phyloP scores from a whole-genome alignment of 2,113 vertebrate genomes.

The Bucco capensis region DNA sequence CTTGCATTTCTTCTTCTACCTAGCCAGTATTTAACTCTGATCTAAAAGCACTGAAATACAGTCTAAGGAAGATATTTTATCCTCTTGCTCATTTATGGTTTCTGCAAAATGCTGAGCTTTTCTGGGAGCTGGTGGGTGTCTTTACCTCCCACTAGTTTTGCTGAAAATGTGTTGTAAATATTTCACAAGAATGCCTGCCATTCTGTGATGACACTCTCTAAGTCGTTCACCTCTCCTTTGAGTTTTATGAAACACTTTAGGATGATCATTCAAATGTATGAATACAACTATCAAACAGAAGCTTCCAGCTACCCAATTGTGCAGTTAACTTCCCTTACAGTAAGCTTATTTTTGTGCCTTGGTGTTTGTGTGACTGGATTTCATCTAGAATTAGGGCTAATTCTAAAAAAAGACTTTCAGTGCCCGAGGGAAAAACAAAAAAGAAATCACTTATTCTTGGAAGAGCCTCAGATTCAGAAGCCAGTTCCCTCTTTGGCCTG shows the following conservation, averaged over 20 bases:
- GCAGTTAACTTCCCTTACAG: not conserved
- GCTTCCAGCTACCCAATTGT: not conserved
- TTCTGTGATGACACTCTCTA: not conserved
- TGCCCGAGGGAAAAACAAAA: not conserved
- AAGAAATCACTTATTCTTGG: not conserved
- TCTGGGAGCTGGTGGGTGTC: not conserved
- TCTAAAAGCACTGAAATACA: not conserved
- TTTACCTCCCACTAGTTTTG: conserved; percentile 21
- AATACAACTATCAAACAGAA: not conserved
- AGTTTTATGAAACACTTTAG: not conserved
- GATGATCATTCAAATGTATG: not conserved
- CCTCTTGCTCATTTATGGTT: conserved; percentile 42
- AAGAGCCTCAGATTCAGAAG: not conserved
- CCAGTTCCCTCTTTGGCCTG: not conserved
- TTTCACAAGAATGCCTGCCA: not conserved
- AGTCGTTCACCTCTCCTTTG: not conserved
- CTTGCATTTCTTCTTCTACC: not conserved
- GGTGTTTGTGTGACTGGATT: not conserved
- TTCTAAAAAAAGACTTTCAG: not conserved
- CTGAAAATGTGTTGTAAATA: not conserved
- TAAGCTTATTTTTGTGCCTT: not conserved
- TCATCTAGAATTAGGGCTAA: not conserved
- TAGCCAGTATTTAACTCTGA: conserved; percentile 12
- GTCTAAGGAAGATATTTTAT: conserved; percentile 17
- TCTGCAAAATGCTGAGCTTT: conserved; percentile 33